Base-by-base conservation (phyloP, 2,113 vertebrate species). In the Leucopsar rothschildi region DNA sequence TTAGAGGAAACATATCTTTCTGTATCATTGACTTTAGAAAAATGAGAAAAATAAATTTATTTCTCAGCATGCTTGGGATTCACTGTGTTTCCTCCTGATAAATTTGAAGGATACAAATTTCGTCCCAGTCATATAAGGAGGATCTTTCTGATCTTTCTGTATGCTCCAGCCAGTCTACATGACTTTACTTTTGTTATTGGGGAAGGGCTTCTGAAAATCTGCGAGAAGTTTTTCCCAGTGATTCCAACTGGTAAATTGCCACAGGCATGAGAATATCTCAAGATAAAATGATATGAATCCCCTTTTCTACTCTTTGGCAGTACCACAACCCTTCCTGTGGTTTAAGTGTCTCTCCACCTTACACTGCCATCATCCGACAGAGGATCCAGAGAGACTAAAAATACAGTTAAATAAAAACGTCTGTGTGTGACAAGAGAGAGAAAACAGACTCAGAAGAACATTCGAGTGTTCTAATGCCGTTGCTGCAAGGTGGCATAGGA, bases 401-500 rank as follows among this genome's bases (percentile, higher is more conserved):
- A 28, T 5, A 44, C 29, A 57, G 8, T 12, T 53, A 82, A 60
- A 75, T 39, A 59, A 82, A 82, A 92, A 40, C 0, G 1, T 0
- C 0, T 42, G 73, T 65, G 45, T 20, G 17, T 40, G 64, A 45
- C 22, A 44, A 37, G 19, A 76, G 70, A 82, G 82, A 85, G 61
- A 66, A 79, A 76, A 77, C 10, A 56, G 60, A 22, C 25, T 68
- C 19, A 49, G 25, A 47, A 84, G 57, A 82, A 28, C 3, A 2
- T 33, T 27, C 70, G 11, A 72, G 10, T 0, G 1, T 49, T 64
- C 61, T 45, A 44, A 63, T 25, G 23, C 16, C 4, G 0, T 39
- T n/a, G 25, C 10, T 70, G 29, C 47, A 70, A 49, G 42, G 70
- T 0, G 4, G 21, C n/a, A 56, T 1, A 52, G 55, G 47, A 83